Base-by-base conservation (phyloP, 2,888 invertebrate genomes). In the Leucoma salicis region DNA sequence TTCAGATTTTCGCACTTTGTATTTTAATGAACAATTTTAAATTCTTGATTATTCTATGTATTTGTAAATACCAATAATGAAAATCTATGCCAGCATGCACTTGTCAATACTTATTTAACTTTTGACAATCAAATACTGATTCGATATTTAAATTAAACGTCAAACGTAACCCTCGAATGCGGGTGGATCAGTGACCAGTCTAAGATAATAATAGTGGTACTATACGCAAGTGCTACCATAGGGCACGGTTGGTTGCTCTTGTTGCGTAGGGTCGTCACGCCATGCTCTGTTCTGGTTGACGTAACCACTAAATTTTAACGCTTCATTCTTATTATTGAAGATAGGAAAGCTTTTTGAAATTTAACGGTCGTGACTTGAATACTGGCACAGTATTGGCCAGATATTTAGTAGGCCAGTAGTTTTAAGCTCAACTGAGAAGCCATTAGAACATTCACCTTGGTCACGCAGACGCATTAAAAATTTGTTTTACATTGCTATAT, bases 241-340 rank as follows among this genome's bases (percentile, higher is more conserved):
- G 70, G 73, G 65, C 74, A 82, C 78, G 68, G 62, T 70, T 63
- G 60, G 39, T 49, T 61, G 64, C 50, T 65, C 65, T 50, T 14
- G 33, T 29, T 18, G 39, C 39, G 36, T 45, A 40, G 39, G 44
- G 36, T 42, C 47, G 82, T 82, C 82, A 82, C 71, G 83, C 66
- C 57, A 32, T 66, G 66, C 53, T 56, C 67, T 65, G 78, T 78
- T 70, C 72, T 74, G 70, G 62, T 59, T 57, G 66, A 53, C 46
- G 53, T 45, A 47, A 53, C 70, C 59, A 57, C 56, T 63, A 63
- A 57, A 63, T 67, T 65, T 66, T 43, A 49, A 62, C 53, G 56
- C 39, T 37, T 51, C 43, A 55, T 63, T 69, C 70, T 70, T 68
- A 63, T 65, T 65, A 65, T 68, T 58, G 36, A 15, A 43, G 39